Evolutionary conservation across 2,888 invertebrate species (phyloP), one percentile per base, ranked within the genome.

Genomic region (Rhyacophila evoluta): DNA sequence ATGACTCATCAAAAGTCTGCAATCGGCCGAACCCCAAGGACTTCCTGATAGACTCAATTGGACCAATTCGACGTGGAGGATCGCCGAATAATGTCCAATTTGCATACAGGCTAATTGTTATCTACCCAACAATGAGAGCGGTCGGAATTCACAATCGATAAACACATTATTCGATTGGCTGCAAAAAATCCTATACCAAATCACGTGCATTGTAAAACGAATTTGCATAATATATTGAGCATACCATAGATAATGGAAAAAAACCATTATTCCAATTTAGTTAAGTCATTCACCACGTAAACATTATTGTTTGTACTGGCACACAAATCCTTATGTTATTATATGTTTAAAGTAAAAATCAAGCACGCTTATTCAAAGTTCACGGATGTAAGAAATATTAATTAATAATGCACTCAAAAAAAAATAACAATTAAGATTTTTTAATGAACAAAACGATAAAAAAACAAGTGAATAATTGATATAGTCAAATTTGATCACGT

Each of bases 41-140:
- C 55, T 55, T 55, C 55, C 55, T 25, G 55, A 19, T 55, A 19
- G 55, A 55, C 19, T 55, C 55, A 55, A 55, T 55, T 55, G 55
- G 19, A 55, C 55, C 55, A 25, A 55, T 55, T 55, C 25, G 55
- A 15, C 55, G 19, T 10, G 55, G 19, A 55, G 55, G 55, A 55
- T 55, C 25, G 55, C 55, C 55, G 25, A 55, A 55, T 55, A 55
- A 55, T 55, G 10, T 19, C 55, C 8, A 55, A 55, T 55, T 55
- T 55, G 55, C 55, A 55, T 55, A 55, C 55, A 19, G 10, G 25
- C 8, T 55, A 25, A 55, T 55, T 55, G 55, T 55, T 55, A 55
- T 55, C 55, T 15, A 2, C 19, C 12, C 55, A 55, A 55, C 55
- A 55, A 55, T 25, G 19, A 55, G 2, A 2, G 55, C 55, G 55